Percentiles rank a stretch among this genome's conserved stretches.
phyloP scores from a whole-genome alignment of 2,113 vertebrate genomes.

The Chrysemys picta region DNA sequence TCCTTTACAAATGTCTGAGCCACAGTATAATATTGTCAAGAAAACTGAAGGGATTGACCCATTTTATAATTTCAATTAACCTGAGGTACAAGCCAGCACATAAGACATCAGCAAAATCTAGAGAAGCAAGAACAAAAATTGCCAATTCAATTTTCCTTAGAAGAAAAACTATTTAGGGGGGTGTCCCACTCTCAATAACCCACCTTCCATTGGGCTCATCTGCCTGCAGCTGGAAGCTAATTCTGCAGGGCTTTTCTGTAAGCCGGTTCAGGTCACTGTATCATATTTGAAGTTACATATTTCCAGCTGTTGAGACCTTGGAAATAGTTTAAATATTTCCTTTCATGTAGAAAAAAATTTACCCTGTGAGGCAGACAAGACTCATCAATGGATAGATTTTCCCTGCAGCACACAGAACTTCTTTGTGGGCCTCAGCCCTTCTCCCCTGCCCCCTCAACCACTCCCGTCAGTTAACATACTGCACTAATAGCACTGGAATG shows the following conservation, averaged over 20 bases:
- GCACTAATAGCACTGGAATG: neutral
- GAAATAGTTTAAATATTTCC: neutral
- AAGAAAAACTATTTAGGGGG: neutral
- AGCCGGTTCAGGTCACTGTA: neutral
- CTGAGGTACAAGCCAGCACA: neutral
- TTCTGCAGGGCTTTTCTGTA: neutral
- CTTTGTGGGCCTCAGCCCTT: neutral
- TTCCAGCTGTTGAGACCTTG: neutral
- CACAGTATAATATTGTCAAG: neutral
- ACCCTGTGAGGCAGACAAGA: neutral
- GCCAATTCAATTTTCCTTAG: neutral
- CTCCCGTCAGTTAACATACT: neutral
- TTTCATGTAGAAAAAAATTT: neutral
- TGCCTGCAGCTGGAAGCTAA: neutral
- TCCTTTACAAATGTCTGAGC: neutral
- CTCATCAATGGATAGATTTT: neutral
- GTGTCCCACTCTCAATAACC: neutral
- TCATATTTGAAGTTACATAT: neutral
- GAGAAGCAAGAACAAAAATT: neutral
- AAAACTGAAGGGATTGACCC: neutral
- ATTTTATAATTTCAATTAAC: neutral
- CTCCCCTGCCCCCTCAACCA: too few species aligned
- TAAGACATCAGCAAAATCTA: neutral
- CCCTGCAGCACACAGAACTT: neutral
- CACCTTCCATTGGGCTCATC: neutral